Conservation (phyloP, 1,140 invertebrate species). For the Megathymus violae region DNA sequence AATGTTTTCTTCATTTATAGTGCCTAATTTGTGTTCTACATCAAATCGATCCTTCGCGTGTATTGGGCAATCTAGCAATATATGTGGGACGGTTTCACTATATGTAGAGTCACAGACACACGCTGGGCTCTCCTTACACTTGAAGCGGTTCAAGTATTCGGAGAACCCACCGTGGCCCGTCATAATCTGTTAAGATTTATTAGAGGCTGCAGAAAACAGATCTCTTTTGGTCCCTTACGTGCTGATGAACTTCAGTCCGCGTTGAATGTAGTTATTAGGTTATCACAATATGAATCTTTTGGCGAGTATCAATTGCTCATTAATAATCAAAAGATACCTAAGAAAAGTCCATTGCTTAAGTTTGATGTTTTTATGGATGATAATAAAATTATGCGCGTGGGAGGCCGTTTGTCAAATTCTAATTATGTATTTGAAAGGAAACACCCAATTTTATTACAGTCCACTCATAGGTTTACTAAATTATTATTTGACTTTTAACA, state of each 20-base stretch:
- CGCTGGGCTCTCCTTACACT: too few species aligned
- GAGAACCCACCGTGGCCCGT: too few species aligned
- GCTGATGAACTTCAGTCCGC: neutral
- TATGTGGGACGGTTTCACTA: too few species aligned
- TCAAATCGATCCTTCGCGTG: too few species aligned
- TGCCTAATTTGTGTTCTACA: too few species aligned
- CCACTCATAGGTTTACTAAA: conserved; percentile 32
- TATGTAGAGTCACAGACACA: too few species aligned
- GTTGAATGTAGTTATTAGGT: conserved; percentile 11
- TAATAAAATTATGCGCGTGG: conserved; percentile 33
- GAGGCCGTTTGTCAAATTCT: conserved; percentile 36
- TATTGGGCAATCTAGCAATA: too few species aligned
- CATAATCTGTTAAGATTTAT: conserved; percentile 18
- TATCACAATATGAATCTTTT: conserved; percentile 13
- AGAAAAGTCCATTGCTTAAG: conserved; percentile 17
- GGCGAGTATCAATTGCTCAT: neutral
- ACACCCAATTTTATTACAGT: conserved; percentile 40
- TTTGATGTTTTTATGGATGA: conserved; percentile 26
- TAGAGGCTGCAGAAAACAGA: conserved; percentile 2
- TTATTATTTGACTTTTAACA: conserved; percentile 36
- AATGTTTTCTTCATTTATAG: too few species aligned
- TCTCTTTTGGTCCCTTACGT: neutral
- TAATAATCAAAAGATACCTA: conserved; percentile 1
- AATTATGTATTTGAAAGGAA: conserved; percentile 39
- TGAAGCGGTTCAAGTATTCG: too few species aligned